A percentile compares a stretch with the other conserved stretches of the same genome.
Conservation (phyloP, 1,140 invertebrate species). For the Drosophila lowei region DNA sequence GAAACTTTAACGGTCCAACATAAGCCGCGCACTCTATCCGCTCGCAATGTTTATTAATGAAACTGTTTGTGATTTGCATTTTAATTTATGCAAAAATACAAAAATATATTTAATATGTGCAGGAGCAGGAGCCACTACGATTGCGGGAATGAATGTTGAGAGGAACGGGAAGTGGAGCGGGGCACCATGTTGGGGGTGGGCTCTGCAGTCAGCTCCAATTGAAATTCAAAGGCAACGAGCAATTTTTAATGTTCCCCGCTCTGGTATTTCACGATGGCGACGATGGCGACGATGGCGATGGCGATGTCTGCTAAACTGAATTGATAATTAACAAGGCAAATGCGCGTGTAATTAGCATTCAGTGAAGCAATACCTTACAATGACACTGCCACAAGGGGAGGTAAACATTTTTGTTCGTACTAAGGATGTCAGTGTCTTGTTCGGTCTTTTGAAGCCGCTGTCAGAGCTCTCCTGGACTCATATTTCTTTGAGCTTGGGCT, state of each 20-base stretch:
- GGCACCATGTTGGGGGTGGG: not conserved
- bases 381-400: slow-evolving; percentile 14
- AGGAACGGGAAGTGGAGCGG: not conserved
- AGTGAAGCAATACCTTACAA: slow-evolving; percentile 52
- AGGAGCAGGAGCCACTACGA: not conserved
- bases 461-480: no score
- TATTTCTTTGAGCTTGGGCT: no score
- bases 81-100: slow-evolving; percentile 79
- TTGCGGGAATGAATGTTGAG: slow-evolving; percentile 15
- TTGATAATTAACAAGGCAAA: slow-evolving; percentile 81
- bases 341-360: slow-evolving; percentile 81
- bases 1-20: slow-evolving; percentile 55
- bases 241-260: slow-evolving; percentile 74
- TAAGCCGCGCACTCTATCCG: slow-evolving; percentile 72
- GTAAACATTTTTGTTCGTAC: not conserved
- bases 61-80: slow-evolving; percentile 81
- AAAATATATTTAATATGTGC: slow-evolving; percentile 64
- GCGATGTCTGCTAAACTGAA: slow-evolving; percentile 72
- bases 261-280: slow-evolving; percentile 70
- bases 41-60: slow-evolving; percentile 80
- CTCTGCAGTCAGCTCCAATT: slow-evolving; percentile 48
- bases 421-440: no score
- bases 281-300: slow-evolving; percentile 36
- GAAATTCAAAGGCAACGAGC: slow-evolving; percentile 73
- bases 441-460: not conserved